A percentile compares a stretch with the other conserved stretches of the same genome.
phyloP scores from a whole-genome alignment of 1,140 invertebrate genomes.

The Drosophila azteca region DNA sequence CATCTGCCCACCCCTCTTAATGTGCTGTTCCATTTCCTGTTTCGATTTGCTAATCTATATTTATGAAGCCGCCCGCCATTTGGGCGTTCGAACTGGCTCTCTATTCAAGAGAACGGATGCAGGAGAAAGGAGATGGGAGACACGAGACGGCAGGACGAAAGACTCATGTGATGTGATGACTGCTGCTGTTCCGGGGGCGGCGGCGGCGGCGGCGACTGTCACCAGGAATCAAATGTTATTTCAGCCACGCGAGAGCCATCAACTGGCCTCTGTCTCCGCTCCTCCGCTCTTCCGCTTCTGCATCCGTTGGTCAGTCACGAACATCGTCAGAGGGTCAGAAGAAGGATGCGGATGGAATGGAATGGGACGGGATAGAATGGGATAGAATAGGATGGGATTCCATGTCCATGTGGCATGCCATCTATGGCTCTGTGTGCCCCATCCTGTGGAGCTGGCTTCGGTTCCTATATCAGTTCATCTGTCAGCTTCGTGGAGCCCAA shows the following conservation, averaged over 20 bases:
- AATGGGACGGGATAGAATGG: too few species aligned
- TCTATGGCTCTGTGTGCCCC: neutral
- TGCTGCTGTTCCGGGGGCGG: conserved; percentile 6
- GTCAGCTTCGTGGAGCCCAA: conserved; percentile 43
- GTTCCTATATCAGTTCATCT: conserved; percentile 42
- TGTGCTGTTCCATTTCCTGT: conserved; percentile 31
- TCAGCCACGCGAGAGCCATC: conserved; percentile 13
- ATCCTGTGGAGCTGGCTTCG: conserved; percentile 15
- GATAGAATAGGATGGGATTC: too few species aligned
- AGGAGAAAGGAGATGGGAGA: neutral
- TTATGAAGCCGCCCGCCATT: conserved; percentile 52
- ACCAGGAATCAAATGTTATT: conserved; percentile 66
- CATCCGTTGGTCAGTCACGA: conserved; percentile 40
- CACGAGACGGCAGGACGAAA: neutral
- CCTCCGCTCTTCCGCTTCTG: neutral
- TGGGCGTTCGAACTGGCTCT: too few species aligned
- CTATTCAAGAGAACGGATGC: too few species aligned
- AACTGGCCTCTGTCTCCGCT: neutral
- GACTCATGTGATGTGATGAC: conserved; percentile 38
- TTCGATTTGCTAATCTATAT: conserved; percentile 71
- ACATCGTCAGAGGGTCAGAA: conserved; percentile 17
- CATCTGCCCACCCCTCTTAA: conserved; percentile 6
- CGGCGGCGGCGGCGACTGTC: conserved; percentile 34
- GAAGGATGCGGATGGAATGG: too few species aligned
- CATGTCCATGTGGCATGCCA: conserved; percentile 12